phyloP scores from a whole-genome alignment of 1,140 invertebrate species.

The Thrips palmi region DNA sequence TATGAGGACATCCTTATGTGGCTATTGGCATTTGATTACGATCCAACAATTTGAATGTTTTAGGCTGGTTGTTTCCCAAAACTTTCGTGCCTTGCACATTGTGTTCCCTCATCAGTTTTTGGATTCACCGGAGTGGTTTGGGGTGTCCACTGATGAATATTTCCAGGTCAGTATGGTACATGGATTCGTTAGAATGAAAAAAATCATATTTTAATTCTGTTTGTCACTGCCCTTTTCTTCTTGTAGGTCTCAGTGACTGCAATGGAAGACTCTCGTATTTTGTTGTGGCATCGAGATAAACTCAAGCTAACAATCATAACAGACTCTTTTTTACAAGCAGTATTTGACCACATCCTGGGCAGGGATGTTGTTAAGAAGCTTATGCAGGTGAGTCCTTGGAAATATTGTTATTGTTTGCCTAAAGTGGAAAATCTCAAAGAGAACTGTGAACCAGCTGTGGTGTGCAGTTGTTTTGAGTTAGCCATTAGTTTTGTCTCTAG shows the following conservation, averaged over 20 bases:
- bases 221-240: conserved; percentile 7
- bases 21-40: conserved; percentile 6
- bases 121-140: conserved; percentile 86
- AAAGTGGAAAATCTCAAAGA: too few relatives aligned
- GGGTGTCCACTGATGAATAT: conserved; percentile 69
- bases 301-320: conserved; percentile 67
- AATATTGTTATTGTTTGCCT: conserved; percentile 8
- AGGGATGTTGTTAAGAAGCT: conserved; percentile 79
- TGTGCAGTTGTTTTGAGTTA: too few relatives aligned
- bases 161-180: conserved; percentile 46
- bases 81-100: conserved; percentile 67
- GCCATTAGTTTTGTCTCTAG: too few relatives aligned
- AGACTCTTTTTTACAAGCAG: conserved; percentile 64
- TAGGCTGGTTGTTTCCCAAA: conserved; percentile 74
- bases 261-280: conserved; percentile 65
- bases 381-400: conserved; percentile 44
- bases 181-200: neutral
- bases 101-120: conserved; percentile 80
- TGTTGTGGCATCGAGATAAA: conserved; percentile 74
- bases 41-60: conserved; percentile 12
- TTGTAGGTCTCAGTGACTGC: conserved; percentile 65
- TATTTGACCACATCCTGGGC: conserved; percentile 74
- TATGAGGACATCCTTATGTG: too few relatives aligned
- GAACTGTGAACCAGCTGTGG: too few relatives aligned
- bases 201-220: neutral